A percentile compares a stretch with the other conserved stretches of the same genome.
These are phyloP conservation scores for Apodemus agrarius DNA, from an alignment of 2,797 vertebrate genomes.

Conservation along the genomic window DNA sequence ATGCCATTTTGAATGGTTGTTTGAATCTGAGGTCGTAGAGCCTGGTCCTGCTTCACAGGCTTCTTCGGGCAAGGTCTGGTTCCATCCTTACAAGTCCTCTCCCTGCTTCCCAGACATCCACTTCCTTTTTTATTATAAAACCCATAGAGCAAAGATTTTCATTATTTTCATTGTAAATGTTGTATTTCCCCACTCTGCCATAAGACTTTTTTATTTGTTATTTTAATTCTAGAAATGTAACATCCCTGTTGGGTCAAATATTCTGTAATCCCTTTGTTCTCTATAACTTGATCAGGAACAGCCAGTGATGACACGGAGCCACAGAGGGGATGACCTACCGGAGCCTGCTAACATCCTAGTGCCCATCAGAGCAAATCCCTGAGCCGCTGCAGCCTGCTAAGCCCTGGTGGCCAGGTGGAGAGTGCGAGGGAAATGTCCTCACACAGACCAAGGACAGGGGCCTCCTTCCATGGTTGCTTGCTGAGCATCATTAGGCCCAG, in stretches of 20 bases:
- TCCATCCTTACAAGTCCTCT: background rate
- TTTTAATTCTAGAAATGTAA: constrained; percentile 39
- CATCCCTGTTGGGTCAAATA: constrained; percentile 1
- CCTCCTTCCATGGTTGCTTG: background rate
- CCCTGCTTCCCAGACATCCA: background rate
- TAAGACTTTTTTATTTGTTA: constrained; percentile 50
- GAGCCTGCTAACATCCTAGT: background rate
- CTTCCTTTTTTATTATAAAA: constrained; percentile 52
- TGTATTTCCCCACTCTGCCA: constrained; percentile 46
- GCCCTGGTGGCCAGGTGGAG: background rate
- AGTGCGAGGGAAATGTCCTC: background rate
- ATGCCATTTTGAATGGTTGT: background rate
- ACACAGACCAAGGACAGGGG: background rate
- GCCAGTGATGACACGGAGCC: background rate
- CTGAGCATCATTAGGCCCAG: background rate
- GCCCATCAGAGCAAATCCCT: background rate
- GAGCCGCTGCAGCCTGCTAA: background rate
- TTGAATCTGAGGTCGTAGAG: too few relatives aligned
- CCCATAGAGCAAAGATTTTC: constrained; percentile 13
- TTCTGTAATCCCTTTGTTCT: constrained; percentile 12
- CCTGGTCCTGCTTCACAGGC: background rate
- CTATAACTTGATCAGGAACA: constrained; percentile 31
- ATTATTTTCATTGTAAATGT: constrained; percentile 24
- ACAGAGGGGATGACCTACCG: background rate
- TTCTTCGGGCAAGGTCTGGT: background rate